phyloP scores from a whole-genome alignment of 2,888 invertebrate species.

The Pseudococcus longispinus region DNA sequence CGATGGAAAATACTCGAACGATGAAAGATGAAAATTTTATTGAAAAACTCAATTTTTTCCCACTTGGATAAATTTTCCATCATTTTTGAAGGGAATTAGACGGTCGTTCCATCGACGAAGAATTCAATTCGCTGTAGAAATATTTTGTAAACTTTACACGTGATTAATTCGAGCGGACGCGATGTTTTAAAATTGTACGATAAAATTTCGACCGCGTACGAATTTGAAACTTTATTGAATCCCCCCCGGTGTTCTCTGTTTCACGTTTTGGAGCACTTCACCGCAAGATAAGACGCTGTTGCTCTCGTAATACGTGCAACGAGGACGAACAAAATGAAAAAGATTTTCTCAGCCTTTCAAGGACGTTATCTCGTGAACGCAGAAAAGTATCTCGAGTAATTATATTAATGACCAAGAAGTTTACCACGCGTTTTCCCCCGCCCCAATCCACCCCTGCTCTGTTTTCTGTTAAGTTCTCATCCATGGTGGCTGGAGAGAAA shows the following conservation, averaged over 20 bases:
- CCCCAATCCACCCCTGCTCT: background rate
- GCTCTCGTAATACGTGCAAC: background rate
- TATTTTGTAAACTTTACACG: background rate
- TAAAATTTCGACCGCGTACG: background rate
- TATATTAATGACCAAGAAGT: background rate
- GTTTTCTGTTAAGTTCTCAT: background rate
- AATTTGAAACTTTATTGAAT: background rate
- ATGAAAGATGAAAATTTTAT: background rate
- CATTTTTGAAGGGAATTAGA: background rate
- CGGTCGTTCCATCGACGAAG: no score
- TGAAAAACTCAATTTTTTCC: background rate
- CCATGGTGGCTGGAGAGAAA: background rate
- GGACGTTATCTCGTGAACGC: background rate
- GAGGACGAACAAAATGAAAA: background rate
- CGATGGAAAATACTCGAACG: background rate
- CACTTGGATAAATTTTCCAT: background rate
- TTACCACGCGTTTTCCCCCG: background rate
- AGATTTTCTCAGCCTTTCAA: background rate
- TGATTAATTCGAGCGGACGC: background rate
- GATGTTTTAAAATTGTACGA: background rate
- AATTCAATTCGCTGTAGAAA: background rate
- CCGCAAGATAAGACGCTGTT: background rate
- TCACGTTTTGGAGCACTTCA: background rate
- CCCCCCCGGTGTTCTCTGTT: background rate
- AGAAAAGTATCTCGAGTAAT: background rate